These are phyloP conservation scores for Willisornis vidua DNA, from an alignment of 2,113 vertebrate species.

Conservation along the genomic window DNA sequence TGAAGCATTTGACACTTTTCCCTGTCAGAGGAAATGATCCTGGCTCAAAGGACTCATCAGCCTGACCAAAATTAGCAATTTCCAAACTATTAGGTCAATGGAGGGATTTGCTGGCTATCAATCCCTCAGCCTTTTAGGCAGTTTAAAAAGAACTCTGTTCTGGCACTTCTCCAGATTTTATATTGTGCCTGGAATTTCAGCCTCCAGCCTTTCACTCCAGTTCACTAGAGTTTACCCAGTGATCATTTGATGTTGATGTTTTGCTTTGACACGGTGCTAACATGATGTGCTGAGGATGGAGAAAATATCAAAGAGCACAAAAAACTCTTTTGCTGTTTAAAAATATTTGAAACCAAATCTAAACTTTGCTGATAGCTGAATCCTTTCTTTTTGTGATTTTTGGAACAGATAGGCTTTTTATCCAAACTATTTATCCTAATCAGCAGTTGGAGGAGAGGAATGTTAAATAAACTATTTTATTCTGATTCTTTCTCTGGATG, in stretches of 20 bases:
- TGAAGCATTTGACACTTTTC: slow-evolving; percentile 41
- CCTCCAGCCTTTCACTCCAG: slow-evolving; percentile 47
- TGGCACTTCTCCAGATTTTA: slow-evolving; percentile 53
- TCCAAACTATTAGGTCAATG: slow-evolving; percentile 33
- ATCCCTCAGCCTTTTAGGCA: slow-evolving; percentile 32
- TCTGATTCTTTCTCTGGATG: slow-evolving; percentile 79
- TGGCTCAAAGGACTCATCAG: slow-evolving; percentile 51
- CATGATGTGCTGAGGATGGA: slow-evolving; percentile 71
- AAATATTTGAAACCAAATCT: slow-evolving; percentile 76
- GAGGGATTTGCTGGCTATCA: slow-evolving; percentile 47
- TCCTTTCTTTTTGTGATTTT: slow-evolving; percentile 78
- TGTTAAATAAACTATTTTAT: slow-evolving; percentile 83
- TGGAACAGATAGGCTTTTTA: slow-evolving; percentile 80
- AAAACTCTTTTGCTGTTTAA: slow-evolving; percentile 75
- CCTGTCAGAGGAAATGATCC: slow-evolving; percentile 48
- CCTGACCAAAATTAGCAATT: slow-evolving; percentile 46
- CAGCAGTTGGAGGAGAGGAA: slow-evolving; percentile 82
- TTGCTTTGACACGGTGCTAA: slow-evolving; percentile 70
- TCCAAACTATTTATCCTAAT: slow-evolving; percentile 86
- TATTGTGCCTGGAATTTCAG: slow-evolving; percentile 68
- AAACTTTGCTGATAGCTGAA: slow-evolving; percentile 75
- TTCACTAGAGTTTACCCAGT: slow-evolving; percentile 52
- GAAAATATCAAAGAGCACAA: slow-evolving; percentile 72
- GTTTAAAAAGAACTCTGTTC: slow-evolving; percentile 31
- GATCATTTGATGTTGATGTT: slow-evolving; percentile 66